Base-by-base conservation (phyloP, 2,113 vertebrate genomes). In the Casuarius casuarius region DNA sequence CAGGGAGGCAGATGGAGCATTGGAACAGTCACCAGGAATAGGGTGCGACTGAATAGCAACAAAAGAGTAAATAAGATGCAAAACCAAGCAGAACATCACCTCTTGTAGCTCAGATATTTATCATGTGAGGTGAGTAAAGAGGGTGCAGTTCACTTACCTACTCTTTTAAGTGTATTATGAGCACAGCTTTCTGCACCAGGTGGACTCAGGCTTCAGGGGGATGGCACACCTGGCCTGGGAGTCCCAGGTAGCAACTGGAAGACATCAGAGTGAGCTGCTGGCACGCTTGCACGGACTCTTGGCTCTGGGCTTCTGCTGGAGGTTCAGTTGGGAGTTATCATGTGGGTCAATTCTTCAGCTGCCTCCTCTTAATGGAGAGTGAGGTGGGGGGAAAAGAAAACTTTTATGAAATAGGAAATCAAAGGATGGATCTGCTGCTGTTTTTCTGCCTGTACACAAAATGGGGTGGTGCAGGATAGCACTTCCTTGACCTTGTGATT, bases 281-380 rank as follows among this genome's bases (percentile, higher is more conserved):
- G 29, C 38, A 26, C 6, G 0, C 9, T n/a, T 4, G 9, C 29
- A 3, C 0, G 2, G 23, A 0, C 12, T 44, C 21, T 3, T 0
- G 66, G 54, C 2, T 54, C 42, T 72, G 83, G 51, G 59, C 3
- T 73, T 48, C 54, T 74, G 35, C 49, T 79, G 83, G 79, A 59
- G 80, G 20, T 42, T 9, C 20, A 11, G 7, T 33, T 29, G 73
- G 80, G 82, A 40, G 70, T 38, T 73, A 26, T 21, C 33, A 7
- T 2, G 20, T 18, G 63, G 49, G 35, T 44, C 0, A 1, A 7
- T 54, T 40, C 8, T 4, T 46, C 72, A 3, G 65, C 76, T 75
- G 71, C 44, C 15, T 25, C 38, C 35, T 42, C 28, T 18, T 66
- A 11, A 0, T 48, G 79, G 48, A 10, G 28, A 6, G 18, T 3